These are phyloP conservation scores for Pyralis farinalis DNA, from an alignment of 2,888 invertebrate genomes.

Conservation along the genomic window DNA sequence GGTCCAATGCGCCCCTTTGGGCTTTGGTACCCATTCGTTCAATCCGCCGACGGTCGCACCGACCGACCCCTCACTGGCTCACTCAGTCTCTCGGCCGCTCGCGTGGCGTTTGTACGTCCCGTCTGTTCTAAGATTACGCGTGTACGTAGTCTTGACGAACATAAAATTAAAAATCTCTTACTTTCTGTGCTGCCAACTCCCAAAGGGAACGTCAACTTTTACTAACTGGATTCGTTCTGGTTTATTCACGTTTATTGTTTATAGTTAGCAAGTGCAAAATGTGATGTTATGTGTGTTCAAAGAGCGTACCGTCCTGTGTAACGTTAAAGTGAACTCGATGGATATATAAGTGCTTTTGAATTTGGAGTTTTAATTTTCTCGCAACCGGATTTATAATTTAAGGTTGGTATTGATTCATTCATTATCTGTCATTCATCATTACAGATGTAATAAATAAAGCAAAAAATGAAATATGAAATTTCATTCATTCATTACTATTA, in stretches of 20 bases:
- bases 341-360: conserved; percentile 67
- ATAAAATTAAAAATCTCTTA: conserved; percentile 50
- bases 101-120: conserved; percentile 40
- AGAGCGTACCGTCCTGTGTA: conserved; percentile 66
- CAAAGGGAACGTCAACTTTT: conserved; percentile 33
- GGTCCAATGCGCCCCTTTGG: conserved; percentile 52
- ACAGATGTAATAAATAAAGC: not conserved
- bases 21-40: conserved; percentile 45
- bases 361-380: conserved; percentile 55
- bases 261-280: conserved; percentile 70
- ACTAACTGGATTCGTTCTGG: conserved; percentile 52
- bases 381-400: conserved; percentile 41
- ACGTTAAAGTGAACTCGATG: conserved; percentile 73
- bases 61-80: conserved; percentile 41
- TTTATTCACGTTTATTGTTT: conserved; percentile 50
- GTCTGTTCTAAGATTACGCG: conserved; percentile 23
- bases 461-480: too few relatives aligned
- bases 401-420: conserved; percentile 25
- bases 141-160: conserved; percentile 61
- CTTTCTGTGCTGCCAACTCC: conserved; percentile 43
- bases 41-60: conserved; percentile 33
- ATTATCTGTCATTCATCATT: conserved; percentile 9
- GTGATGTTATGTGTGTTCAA: conserved; percentile 74
- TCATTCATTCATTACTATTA: too few relatives aligned
- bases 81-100: conserved; percentile 63